phyloP scores from a whole-genome alignment of 2,797 vertebrate genomes.

The Micromesistius poutassou region DNA sequence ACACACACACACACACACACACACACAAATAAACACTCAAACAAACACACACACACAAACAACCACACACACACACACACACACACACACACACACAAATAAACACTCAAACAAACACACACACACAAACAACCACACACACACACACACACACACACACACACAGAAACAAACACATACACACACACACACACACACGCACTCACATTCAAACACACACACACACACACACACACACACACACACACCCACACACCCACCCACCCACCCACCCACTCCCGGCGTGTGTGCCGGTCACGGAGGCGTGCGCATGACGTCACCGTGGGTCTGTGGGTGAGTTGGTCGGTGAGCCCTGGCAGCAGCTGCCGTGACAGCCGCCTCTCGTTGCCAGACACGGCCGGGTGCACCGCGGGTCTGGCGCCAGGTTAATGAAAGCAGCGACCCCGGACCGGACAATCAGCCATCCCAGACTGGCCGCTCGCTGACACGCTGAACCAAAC shows the following conservation, averaged over 20 bases:
- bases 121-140: no score
- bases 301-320: no score
- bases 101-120: no score
- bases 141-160: no score
- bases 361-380: slow-evolving; percentile 32
- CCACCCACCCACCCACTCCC: background rate
- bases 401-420: slow-evolving; percentile 15
- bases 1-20: background rate
- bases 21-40: no score
- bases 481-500: slow-evolving; percentile 16
- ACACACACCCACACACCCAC: slow-evolving; percentile 22
- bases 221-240: no score
- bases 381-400: slow-evolving; percentile 21
- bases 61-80: no score
- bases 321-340: background rate
- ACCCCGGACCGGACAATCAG: slow-evolving; percentile 19
- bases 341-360: slow-evolving; percentile 12
- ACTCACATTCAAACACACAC: no score
- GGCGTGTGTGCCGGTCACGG: background rate
- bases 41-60: no score
- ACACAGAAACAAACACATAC: no score
- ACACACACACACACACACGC: no score
- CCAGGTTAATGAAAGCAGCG: slow-evolving; percentile 50
- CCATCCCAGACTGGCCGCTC: slow-evolving; percentile 11
- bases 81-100: no score